Conservation (phyloP, 2,888 invertebrate species). For the Dryomyza anilis region DNA sequence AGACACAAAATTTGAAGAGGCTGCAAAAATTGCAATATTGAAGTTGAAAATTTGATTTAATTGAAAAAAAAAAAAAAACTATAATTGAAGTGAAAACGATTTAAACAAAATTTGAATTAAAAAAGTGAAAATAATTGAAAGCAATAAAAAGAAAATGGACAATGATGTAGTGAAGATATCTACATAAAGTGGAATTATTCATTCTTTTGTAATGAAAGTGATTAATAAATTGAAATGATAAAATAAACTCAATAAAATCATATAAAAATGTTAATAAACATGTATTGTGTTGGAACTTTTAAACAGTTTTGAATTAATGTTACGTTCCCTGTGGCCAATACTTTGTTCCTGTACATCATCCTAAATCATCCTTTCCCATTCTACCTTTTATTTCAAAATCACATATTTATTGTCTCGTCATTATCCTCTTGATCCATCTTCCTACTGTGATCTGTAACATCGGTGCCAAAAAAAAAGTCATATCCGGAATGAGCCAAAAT, state of each 20-base stretch:
- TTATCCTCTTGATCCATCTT: neutral
- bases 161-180: neutral
- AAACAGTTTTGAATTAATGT: neutral
- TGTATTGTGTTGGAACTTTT: neutral
- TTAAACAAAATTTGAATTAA: no score
- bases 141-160: neutral
- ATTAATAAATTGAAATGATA: no score
- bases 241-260: neutral
- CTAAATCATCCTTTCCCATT: neutral
- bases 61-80: no score
- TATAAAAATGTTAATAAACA: neutral
- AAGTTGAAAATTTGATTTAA: no score
- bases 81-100: neutral
- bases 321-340: neutral
- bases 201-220: neutral
- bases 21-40: no score
- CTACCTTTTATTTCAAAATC: no score
- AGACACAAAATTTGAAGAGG: no score
- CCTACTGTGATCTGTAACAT: neutral
- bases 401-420: no score
- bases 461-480: no score
- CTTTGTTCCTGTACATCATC: neutral
- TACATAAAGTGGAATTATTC: neutral
- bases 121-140: neutral
- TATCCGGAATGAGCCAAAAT: slow-evolving; percentile 60